phyloP scores from a whole-genome alignment of 1,140 invertebrate species.

The Macrocentrus cingulum region DNA sequence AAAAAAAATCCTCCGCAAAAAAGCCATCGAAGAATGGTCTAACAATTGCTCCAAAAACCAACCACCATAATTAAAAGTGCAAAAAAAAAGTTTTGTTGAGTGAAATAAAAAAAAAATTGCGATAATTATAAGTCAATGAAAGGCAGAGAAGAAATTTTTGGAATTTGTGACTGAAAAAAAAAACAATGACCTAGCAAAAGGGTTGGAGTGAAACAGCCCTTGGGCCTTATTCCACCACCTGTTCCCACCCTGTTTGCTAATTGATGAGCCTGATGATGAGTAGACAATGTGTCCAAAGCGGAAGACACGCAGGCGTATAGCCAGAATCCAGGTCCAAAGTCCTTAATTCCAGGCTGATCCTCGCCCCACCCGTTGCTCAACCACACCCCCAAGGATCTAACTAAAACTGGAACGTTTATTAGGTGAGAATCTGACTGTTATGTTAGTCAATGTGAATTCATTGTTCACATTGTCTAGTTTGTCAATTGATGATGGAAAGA shows the following conservation, averaged over 20 bases:
- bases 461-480: constrained; percentile 4
- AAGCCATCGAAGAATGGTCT: no score
- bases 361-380: constrained; percentile 35
- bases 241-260: constrained; percentile 23
- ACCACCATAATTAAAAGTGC: no score
- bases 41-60: no score
- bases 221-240: constrained; percentile 42
- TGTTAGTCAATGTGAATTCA: neutral
- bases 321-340: constrained; percentile 43
- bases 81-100: no score
- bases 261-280: neutral
- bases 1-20: no score
- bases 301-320: constrained; percentile 11
- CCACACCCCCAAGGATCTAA: constrained; percentile 31
- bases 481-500: neutral
- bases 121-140: no score
- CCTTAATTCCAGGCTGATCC: constrained; percentile 48
- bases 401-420: constrained; percentile 45
- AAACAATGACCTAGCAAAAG: constrained; percentile 55
- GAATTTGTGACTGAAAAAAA: neutral
- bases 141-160: neutral
- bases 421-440: neutral
- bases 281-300: neutral
- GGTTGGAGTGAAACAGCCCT: constrained; percentile 40
- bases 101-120: no score